These are phyloP conservation scores for Catharus minimus DNA, from an alignment of 2,113 vertebrate genomes.

Conservation along the genomic window DNA sequence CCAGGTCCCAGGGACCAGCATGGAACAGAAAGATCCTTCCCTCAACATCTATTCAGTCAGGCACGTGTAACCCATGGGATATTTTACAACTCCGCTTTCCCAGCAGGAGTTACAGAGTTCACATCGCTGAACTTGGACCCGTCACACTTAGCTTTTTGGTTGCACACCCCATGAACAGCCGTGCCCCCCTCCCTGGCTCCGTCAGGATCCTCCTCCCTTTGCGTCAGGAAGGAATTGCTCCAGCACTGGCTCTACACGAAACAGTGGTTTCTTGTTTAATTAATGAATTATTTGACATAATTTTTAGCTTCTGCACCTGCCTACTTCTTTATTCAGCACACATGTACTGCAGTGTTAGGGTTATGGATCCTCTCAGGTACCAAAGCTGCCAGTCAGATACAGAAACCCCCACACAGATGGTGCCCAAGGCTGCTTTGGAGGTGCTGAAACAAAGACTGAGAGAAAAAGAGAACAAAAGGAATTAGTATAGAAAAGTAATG, in stretches of 20 bases:
- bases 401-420: neutral
- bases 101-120: neutral
- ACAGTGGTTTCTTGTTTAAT: neutral
- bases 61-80: rapidly evolving
- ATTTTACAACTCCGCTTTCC: neutral
- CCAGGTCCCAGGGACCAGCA: neutral
- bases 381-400: neutral
- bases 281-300: neutral
- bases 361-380: neutral
- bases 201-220: neutral
- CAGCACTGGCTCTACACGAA: neutral
- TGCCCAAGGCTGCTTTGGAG: neutral
- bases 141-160: too few relatives aligned
- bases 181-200: rapidly evolving
- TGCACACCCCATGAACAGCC: neutral
- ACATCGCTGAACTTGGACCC: neutral
- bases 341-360: neutral
- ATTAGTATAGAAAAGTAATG: neutral
- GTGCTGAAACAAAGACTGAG: neutral
- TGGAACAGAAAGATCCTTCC: neutral
- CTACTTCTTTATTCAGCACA: neutral
- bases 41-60: neutral
- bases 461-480: neutral
- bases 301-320: neutral
- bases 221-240: neutral